phyloP scores from a whole-genome alignment of 2,888 invertebrate genomes.

The Idaea biselata region DNA sequence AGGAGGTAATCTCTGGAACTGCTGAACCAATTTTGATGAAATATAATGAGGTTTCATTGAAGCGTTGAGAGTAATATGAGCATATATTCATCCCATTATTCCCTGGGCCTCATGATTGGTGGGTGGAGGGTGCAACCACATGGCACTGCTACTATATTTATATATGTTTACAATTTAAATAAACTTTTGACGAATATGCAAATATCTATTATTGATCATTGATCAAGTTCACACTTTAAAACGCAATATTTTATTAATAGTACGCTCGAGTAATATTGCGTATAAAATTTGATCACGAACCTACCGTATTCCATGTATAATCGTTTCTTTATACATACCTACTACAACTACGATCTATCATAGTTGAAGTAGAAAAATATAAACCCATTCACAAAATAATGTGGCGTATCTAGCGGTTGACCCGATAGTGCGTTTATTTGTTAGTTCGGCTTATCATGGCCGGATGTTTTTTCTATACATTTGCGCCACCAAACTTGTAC shows the following conservation, averaged over 20 bases:
- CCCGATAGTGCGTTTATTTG: slow-evolving; percentile 77
- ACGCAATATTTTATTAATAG: neutral
- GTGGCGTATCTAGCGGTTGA: slow-evolving; percentile 73
- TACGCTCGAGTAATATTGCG: neutral
- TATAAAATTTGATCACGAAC: neutral
- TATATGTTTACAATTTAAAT: neutral
- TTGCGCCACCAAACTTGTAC: slow-evolving; percentile 72
- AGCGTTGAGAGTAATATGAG: too few species aligned
- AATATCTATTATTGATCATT: neutral
- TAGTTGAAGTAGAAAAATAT: slow-evolving; percentile 49
- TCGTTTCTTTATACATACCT: neutral
- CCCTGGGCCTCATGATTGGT: too few species aligned
- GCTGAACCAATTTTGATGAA: too few species aligned
- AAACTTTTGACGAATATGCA: neutral
- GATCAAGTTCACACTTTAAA: neutral
- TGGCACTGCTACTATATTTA: too few species aligned
- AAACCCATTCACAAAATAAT: slow-evolving; percentile 64
- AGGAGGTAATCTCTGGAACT: too few species aligned
- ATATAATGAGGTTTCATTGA: too few species aligned
- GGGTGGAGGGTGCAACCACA: too few species aligned
- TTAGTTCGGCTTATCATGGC: slow-evolving; percentile 78
- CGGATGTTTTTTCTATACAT: slow-evolving; percentile 80
- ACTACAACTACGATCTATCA: slow-evolving; percentile 26
- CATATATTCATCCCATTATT: too few species aligned
- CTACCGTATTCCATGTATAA: neutral